phyloP scores from a whole-genome alignment of 2,113 vertebrate genomes.

The Eptesicus fuscus region DNA sequence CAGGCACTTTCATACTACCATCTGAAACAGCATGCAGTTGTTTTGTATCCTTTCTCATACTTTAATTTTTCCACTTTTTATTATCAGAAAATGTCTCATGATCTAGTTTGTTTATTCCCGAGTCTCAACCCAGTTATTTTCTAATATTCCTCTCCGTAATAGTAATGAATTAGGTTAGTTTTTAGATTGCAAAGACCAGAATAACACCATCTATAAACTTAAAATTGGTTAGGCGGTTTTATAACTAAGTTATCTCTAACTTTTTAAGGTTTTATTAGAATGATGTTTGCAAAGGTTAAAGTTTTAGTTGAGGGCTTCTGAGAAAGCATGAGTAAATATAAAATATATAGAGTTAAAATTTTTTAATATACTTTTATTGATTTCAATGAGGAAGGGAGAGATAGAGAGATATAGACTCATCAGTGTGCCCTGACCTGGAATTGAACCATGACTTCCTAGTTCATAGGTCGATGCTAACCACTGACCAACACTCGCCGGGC shows the following conservation, averaged over 20 bases:
- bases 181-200: neutral
- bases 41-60: neutral
- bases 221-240: neutral
- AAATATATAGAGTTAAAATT: neutral
- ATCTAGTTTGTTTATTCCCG: neutral
- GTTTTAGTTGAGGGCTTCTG: neutral
- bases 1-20: neutral
- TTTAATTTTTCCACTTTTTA: constrained; percentile 15
- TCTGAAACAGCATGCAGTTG: neutral
- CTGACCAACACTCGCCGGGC: too few species aligned
- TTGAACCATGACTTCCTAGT: too few species aligned
- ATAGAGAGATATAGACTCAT: too few species aligned
- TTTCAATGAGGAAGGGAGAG: too few species aligned
- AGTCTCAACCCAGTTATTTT: neutral
- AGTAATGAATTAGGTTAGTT: neutral
- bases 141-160: neutral
- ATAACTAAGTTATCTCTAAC: neutral
- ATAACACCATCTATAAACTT: neutral
- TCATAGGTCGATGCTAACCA: too few species aligned
- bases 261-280: neutral
- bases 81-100: neutral
- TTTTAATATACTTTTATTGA: too few species aligned
- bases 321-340: neutral
- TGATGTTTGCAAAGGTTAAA: neutral
- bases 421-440: too few species aligned